These are phyloP conservation scores for Brachyistius frenatus DNA, from an alignment of 2,113 vertebrate species.

Conservation along the genomic window DNA sequence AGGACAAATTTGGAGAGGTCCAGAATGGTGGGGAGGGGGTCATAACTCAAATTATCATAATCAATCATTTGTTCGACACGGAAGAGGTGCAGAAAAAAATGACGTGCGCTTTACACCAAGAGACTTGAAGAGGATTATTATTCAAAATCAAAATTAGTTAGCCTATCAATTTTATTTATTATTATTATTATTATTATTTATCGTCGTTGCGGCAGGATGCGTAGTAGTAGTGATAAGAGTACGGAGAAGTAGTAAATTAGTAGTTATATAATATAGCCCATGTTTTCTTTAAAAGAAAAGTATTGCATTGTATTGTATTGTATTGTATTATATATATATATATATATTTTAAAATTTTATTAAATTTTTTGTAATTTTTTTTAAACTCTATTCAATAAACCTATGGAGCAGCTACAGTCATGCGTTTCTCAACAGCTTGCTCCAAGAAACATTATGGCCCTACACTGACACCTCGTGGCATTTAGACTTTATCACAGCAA, in stretches of 20 bases:
- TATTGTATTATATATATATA: too few relatives aligned
- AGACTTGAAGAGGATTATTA: too few relatives aligned
- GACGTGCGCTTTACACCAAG: background rate
- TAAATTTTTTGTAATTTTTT: background rate
- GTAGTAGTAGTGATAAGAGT: too few relatives aligned
- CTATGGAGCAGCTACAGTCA: too few relatives aligned
- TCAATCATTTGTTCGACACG: background rate
- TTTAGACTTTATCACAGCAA: background rate
- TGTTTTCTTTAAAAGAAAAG: too few relatives aligned
- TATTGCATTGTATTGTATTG: too few relatives aligned
- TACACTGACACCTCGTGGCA: slow-evolving; percentile 23
- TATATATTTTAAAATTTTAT: too few relatives aligned
- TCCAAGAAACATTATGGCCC: background rate
- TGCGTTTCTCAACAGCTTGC: background rate
- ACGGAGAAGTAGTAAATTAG: too few relatives aligned
- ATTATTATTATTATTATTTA: background rate
- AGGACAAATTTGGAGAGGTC: slow-evolving; percentile 72
- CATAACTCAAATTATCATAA: background rate
- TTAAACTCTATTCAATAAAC: background rate
- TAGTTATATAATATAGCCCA: too few relatives aligned
- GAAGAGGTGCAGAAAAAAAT: background rate
- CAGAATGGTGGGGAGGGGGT: background rate
- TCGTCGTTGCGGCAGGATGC: too few relatives aligned
- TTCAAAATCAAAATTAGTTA: too few relatives aligned
- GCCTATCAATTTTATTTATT: background rate